Evolutionary conservation across 2,888 invertebrate genomes (phyloP).

Genomic region (Tortrix viridana): DNA sequence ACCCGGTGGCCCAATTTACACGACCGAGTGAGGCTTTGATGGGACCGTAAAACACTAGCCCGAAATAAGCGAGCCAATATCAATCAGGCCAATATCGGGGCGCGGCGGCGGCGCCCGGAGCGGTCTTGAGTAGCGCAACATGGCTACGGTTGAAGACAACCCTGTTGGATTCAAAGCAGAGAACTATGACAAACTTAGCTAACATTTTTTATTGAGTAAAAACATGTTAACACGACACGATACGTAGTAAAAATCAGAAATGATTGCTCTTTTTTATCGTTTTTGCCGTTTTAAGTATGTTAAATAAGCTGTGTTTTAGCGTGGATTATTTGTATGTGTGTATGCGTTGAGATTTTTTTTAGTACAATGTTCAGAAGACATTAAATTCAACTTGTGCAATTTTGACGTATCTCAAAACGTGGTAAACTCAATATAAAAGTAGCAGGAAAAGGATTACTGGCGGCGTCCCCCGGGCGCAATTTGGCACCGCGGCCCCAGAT

Average conservation of each 20-base stretch:
- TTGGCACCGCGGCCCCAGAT: constrained; percentile 53
- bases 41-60: constrained; percentile 49
- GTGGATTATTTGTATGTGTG: too few species aligned
- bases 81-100: constrained; percentile 35
- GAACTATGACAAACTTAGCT: neutral
- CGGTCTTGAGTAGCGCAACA: neutral
- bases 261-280: too few species aligned
- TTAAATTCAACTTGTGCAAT: neutral
- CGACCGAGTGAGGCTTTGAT: constrained; percentile 46
- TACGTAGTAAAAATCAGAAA: too few species aligned
- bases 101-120: neutral
- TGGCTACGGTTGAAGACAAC: neutral
- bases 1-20: constrained; percentile 47
- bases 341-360: too few species aligned
- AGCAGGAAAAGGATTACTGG: constrained; percentile 15
- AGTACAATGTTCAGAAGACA: too few species aligned
- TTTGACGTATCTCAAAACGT: constrained; percentile 3
- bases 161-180: neutral
- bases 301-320: too few species aligned
- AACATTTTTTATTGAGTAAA: neutral
- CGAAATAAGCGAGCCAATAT: constrained; percentile 45
- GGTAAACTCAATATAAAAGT: constrained; percentile 26
- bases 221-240: too few species aligned
- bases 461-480: constrained; percentile 58
- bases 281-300: too few species aligned